Conservation (phyloP, 2,113 vertebrate species). For the Chaetodon auriga region DNA sequence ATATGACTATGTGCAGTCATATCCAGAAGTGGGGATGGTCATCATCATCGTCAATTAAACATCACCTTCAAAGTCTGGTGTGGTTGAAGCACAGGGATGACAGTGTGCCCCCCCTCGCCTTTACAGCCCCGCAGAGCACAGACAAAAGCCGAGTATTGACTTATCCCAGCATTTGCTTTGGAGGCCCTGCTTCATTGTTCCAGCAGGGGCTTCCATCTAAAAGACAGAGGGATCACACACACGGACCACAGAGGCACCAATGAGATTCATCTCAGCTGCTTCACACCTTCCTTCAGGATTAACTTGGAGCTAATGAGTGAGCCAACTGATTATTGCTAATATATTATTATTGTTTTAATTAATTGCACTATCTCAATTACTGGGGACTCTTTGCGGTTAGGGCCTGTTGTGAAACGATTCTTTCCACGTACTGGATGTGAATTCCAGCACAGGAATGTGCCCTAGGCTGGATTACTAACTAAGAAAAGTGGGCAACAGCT, state of each 20-base stretch:
- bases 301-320: background rate
- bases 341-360: background rate
- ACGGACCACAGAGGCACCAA: background rate
- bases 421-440: background rate
- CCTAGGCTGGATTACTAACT: background rate
- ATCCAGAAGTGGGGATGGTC: background rate
- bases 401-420: background rate
- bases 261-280: background rate
- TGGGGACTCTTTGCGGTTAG: background rate
- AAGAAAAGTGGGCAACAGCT: background rate
- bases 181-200: constrained; percentile 21
- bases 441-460: constrained; percentile 2
- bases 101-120: background rate
- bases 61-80: too few relatives aligned
- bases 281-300: background rate
- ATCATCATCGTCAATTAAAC: background rate
- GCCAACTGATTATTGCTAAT: background rate
- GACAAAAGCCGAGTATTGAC: constrained; percentile 32
- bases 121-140: constrained; percentile 3
- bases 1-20: background rate
- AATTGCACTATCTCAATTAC: background rate
- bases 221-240: background rate
- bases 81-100: too few relatives aligned
- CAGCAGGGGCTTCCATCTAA: constrained; percentile 7
- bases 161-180: constrained; percentile 29